Conservation (phyloP, 2,113 vertebrate genomes). For the Calyptomena viridis region DNA sequence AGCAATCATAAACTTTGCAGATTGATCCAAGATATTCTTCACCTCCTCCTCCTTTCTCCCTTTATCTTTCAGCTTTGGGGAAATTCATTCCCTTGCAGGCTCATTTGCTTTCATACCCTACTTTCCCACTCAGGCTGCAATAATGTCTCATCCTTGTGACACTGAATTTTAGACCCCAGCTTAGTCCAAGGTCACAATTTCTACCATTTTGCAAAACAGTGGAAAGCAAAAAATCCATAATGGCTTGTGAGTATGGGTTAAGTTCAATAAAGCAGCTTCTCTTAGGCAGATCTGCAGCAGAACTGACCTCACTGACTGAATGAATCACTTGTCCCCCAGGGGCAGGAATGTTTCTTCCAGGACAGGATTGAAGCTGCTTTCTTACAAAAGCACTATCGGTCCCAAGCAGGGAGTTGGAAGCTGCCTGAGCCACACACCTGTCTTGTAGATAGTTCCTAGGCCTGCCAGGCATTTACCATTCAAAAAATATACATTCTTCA, state of each 20-base stretch:
- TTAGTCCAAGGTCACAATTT: not conserved
- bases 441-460: slow-evolving; percentile 42
- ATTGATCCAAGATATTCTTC: not conserved
- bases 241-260: not conserved
- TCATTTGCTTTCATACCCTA: not conserved
- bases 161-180: not conserved
- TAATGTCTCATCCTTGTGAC: not conserved
- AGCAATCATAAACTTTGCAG: not conserved
- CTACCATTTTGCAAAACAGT: not conserved
- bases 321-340: slow-evolving; percentile 68
- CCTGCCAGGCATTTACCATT: slow-evolving; percentile 69
- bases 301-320: slow-evolving; percentile 64
- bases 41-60: not conserved
- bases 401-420: slow-evolving; percentile 34
- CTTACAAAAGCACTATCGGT: slow-evolving; percentile 54
- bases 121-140: not conserved
- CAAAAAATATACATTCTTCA: slow-evolving; percentile 56
- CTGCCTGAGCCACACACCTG: slow-evolving; percentile 65
- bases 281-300: slow-evolving; percentile 36
- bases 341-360: slow-evolving; percentile 65
- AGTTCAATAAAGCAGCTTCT: slow-evolving; percentile 1
- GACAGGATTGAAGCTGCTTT: slow-evolving; percentile 58
- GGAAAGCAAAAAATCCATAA: not conserved
- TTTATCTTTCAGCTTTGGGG: not conserved
- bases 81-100: not conserved